Evolutionary conservation across 35 echinoderm and acorn worm species (phyloP), one percentile per base, ranked within the genome.

Genomic region (Ptychodera flava): DNA sequence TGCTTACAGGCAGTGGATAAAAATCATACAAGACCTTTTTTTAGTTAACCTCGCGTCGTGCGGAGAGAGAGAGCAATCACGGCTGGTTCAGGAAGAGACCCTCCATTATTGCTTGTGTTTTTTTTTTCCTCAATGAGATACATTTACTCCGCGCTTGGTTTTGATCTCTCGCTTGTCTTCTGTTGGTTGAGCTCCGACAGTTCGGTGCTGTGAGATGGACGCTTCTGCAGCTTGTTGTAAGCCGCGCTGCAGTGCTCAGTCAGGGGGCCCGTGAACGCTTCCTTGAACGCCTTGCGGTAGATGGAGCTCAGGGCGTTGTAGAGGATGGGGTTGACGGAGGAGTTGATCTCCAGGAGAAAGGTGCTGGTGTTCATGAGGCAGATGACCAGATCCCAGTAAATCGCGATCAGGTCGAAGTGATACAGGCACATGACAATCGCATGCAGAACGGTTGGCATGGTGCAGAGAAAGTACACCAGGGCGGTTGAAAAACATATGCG

Each of bases 251-350:
- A 64, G 6, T 22, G 22, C 22, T 64, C 22, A 64, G 45, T 64
- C 45, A 64, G 45, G 6, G 22, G 6, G 22, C 45, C 6, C 32
- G 31, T 34, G 30, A 91, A 87, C 16, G 93, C 89, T 31, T 94
- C 52, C 1, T 35, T 37, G 33, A 80, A 99, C 1, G 96, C 93
- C 27, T 92, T 87, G 35, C 96, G 83, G 79, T 99, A 99, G 35
- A 87, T 83, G 30, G 89, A 83, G 81, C 96, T 99, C 90, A 99
- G 84, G 0, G 91, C 88, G 32, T 93, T 99, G 33, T 94, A 99
- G 0, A 99, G 91, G 31, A 99, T 88, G 1, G 96, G 96, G 33
- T 99, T 99, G 1, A 99, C 91, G 2, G 91, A 90, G 16, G 90
- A 92, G 52, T 99, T 99, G 28, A 99, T 53, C 33, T 99, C 94